Evolutionary conservation across 1,140 invertebrate species (phyloP).

Genomic region (Zaprionus tsacasi): DNA sequence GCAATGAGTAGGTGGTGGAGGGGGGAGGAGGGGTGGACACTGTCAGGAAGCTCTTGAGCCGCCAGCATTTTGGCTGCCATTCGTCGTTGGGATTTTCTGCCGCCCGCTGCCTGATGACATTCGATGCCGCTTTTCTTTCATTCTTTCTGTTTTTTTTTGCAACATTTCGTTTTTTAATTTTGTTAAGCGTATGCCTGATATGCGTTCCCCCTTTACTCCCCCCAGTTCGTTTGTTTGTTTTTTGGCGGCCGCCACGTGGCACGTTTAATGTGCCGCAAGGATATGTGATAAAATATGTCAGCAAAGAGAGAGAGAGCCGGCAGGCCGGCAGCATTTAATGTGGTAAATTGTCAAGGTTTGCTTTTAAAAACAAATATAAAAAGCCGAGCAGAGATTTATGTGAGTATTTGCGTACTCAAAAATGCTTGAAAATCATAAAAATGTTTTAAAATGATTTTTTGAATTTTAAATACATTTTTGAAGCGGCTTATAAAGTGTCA

Average conservation of each 20-base stretch:
- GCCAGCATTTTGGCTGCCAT: slow-evolving; percentile 21
- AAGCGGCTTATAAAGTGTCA: no score
- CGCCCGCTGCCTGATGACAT: slow-evolving; percentile 8
- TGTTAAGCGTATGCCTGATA: slow-evolving; percentile 18
- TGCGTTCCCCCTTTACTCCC: not conserved
- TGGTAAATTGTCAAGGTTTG: not conserved
- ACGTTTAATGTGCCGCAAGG: slow-evolving; percentile 41
- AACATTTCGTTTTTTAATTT: slow-evolving; percentile 32
- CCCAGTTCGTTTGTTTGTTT: not conserved
- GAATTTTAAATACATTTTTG: no score
- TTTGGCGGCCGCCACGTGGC: slow-evolving; percentile 20
- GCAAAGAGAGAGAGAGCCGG: not conserved
- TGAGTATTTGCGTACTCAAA: no score
- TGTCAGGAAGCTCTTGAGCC: slow-evolving; percentile 21
- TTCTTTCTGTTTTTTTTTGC: slow-evolving; percentile 19
- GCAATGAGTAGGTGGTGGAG: no score
- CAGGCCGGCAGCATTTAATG: not conserved
- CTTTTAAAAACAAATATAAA: not conserved
- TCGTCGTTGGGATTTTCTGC: slow-evolving; percentile 20
- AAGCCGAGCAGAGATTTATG: not conserved
- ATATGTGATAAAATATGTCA: slow-evolving; percentile 36
- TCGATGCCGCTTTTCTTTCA: slow-evolving; percentile 13
- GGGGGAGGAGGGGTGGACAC: not conserved
- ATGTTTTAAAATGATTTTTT: no score
- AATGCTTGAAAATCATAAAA: no score